Conservation (phyloP, 2,888 invertebrate genomes). For the Pseudeuparius sepicola region DNA sequence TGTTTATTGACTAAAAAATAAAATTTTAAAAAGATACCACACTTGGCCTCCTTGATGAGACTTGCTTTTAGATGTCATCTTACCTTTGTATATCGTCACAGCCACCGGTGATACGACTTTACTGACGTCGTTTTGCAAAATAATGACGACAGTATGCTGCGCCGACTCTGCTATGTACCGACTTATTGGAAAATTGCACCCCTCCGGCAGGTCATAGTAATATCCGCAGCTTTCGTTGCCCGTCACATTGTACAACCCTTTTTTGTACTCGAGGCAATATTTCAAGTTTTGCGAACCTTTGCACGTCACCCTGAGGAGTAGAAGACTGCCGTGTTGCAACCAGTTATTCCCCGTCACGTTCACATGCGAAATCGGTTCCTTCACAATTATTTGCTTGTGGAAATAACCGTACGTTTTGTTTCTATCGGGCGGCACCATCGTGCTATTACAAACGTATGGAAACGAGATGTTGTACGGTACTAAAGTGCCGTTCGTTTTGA, state of each 20-base stretch:
- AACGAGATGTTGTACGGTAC: slow-evolving; percentile 33
- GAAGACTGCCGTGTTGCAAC: slow-evolving; percentile 71
- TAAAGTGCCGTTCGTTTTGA: slow-evolving; percentile 31
- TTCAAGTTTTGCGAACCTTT: slow-evolving; percentile 63
- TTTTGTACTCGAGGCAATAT: slow-evolving; percentile 57
- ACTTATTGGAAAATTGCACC: slow-evolving; percentile 52
- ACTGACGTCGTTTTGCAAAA: slow-evolving; percentile 68
- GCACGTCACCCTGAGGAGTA: slow-evolving; percentile 61
- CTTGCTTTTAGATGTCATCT: no score
- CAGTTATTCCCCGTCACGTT: slow-evolving; percentile 68
- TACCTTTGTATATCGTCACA: slow-evolving; percentile 79
- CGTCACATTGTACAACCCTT: slow-evolving; percentile 59
- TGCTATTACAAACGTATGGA: slow-evolving; percentile 49
- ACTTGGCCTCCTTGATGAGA: no score
- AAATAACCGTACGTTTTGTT: slow-evolving; percentile 68
- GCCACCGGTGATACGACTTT: slow-evolving; percentile 58
- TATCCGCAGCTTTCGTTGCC: slow-evolving; percentile 64
- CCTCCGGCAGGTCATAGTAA: slow-evolving; percentile 32
- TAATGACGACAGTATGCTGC: slow-evolving; percentile 61
- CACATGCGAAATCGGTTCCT: slow-evolving; percentile 62
- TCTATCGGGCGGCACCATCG: slow-evolving; percentile 52
- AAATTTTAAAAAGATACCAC: no score
- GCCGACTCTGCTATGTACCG: slow-evolving; percentile 51
- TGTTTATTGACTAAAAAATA: slow-evolving; percentile 57
- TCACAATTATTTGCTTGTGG: slow-evolving; percentile 50